Base-by-base conservation (phyloP, 2,113 vertebrate species). In the Pteropus alecto region DNA sequence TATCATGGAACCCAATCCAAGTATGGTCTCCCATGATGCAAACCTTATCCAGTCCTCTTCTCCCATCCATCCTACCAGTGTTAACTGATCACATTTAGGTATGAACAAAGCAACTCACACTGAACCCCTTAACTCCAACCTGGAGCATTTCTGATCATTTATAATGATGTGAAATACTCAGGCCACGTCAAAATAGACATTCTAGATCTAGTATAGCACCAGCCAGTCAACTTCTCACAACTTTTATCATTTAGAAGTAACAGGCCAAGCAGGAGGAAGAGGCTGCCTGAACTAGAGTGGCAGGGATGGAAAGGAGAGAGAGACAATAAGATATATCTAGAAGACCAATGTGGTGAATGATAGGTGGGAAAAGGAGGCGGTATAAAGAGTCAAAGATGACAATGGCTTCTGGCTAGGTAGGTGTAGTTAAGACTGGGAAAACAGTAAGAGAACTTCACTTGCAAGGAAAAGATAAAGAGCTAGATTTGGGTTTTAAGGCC, bases 131-230 rank as follows among this genome's bases (percentile, higher is more conserved):
- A 84, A 67, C 81, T 76, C 56, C 89, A 92, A 88, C 13, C 16
- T 73, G 19, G 54, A 79, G 22, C 12, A 88, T 60, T 48, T 95
- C n/a, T 54, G 3, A 19, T 85, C 19, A 92, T 30, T 68, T 12
- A 85, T 92, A 94, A 96, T 30, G 10, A 95, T 48, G 16, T 30
- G 54, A 84, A 90, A 92, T 73, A 78, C 14, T 73, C 68, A 83
- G 86, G 18, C 35, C 76, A 94, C 33, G 77, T 71, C 68, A 87
- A 87, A 94, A 48, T 3, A 95, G 35, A 18, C 46, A 48, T 41
- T n/a, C 81, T 1, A 83, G 60, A 43, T 8, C 35, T 41, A 93
- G n/a, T 63, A 86, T 13, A n/a, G 22, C 41, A 81, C 35, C 86
- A 35, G 6, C 41, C 24, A 87, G 74, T 81, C 60, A 77, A 38